Evolutionary conservation across 2,797 vertebrate genomes (phyloP).

Genomic region (Chelmon rostratus): DNA sequence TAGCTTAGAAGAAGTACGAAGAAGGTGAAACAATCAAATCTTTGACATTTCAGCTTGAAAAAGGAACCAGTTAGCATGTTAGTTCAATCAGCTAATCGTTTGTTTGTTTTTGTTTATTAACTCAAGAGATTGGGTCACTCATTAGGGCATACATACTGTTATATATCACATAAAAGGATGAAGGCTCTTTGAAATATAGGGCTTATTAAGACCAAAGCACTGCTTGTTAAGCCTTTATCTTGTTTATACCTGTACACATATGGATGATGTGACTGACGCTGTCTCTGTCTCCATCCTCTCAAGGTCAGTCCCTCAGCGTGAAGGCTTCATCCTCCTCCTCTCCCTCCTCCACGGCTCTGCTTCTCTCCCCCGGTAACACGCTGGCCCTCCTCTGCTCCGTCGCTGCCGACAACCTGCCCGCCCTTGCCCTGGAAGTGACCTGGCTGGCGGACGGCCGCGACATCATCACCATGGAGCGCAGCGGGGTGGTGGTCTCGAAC

Average conservation of each 20-base stretch:
- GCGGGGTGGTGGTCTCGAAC: conserved; percentile 87
- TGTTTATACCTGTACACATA: not conserved
- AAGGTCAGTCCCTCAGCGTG: conserved; percentile 87
- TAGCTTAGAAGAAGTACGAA: too few species aligned
- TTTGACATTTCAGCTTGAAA: too few species aligned
- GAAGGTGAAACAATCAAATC: too few species aligned
- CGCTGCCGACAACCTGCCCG: conserved; percentile 83
- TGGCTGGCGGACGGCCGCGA: conserved; percentile 89
- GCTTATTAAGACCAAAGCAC: too few species aligned
- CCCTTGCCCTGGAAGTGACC: conserved; percentile 87
- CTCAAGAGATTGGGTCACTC: too few species aligned
- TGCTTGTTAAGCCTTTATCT: too few species aligned
- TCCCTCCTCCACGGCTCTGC: conserved; percentile 58
- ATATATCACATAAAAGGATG: too few species aligned
- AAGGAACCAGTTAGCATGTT: too few species aligned
- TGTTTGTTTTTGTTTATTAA: too few species aligned
- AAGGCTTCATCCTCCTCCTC: conserved; percentile 73
- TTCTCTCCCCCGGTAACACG: conserved; percentile 84
- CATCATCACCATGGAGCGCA: conserved; percentile 86
- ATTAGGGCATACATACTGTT: too few species aligned
- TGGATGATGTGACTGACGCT: conserved; percentile 6
- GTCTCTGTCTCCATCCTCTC: conserved; percentile 56
- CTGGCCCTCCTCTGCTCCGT: conserved; percentile 91
- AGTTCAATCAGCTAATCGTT: too few species aligned
- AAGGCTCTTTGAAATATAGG: too few species aligned